Conservation (phyloP, 2,888 invertebrate species). For the Agriopis marginaria region DNA sequence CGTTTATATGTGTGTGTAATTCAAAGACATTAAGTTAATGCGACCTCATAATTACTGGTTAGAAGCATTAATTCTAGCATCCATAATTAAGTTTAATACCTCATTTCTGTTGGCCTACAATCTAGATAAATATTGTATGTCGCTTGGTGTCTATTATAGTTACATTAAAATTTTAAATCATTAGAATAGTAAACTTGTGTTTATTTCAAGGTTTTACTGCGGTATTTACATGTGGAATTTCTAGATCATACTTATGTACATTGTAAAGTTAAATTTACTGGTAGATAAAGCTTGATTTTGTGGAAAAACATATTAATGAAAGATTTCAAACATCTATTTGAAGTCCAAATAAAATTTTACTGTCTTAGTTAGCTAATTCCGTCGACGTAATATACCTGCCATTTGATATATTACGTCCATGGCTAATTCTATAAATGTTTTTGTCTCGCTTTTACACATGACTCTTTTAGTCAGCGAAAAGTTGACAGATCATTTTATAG, state of each 20-base stretch:
- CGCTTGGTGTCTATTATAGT: constrained; percentile 72
- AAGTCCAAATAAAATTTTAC: no score
- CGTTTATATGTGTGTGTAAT: constrained; percentile 59
- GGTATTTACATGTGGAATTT: constrained; percentile 25
- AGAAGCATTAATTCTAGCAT: constrained; percentile 84
- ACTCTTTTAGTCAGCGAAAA: no score
- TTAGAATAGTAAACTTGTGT: constrained; percentile 51
- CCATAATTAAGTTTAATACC: constrained; percentile 85
- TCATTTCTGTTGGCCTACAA: constrained; percentile 82
- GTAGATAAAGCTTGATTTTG: background rate
- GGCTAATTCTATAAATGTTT: no score
- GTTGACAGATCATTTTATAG: no score
- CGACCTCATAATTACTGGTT: constrained; percentile 84
- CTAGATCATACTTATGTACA: constrained; percentile 13
- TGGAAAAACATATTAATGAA: background rate
- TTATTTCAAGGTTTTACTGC: constrained; percentile 37
- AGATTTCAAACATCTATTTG: no score
- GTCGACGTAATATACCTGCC: no score
- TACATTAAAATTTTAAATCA: constrained; percentile 74
- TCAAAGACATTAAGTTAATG: constrained; percentile 85
- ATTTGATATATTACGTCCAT: no score
- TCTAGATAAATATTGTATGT: constrained; percentile 81
- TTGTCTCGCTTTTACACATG: no score
- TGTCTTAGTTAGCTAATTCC: no score
- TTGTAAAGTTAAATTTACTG: constrained; percentile 9